These are phyloP conservation scores for Cyanoderma ruficeps DNA, from an alignment of 2,113 vertebrate genomes.

Conservation along the genomic window DNA sequence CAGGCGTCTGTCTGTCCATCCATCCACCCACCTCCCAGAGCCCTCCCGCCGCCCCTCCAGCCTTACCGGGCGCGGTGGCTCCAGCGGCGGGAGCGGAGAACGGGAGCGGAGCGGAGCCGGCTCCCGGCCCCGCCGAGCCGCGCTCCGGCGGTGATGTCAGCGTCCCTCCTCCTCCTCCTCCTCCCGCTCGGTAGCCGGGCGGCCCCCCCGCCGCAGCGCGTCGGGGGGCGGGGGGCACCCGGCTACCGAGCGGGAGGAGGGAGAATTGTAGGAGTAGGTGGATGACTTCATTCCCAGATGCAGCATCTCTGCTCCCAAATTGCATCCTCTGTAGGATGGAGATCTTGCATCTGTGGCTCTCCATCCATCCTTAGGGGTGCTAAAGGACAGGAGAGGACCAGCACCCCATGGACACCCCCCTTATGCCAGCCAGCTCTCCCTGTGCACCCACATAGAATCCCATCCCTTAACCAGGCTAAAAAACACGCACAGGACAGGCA, in stretches of 20 bases:
- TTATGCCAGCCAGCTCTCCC: neutral
- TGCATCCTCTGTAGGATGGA: neutral
- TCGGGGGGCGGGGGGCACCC: neutral
- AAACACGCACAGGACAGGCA: neutral
- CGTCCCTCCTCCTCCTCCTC: conserved; percentile 8
- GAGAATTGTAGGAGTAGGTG: conserved; percentile 1
- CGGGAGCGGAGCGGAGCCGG: conserved; percentile 17
- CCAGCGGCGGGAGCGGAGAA: neutral
- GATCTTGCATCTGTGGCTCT: neutral
- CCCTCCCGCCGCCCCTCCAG: neutral
- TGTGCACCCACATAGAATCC: neutral
- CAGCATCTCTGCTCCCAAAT: conserved; percentile 20
- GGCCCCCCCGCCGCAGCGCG: neutral
- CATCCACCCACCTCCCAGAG: neutral
- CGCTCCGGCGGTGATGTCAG: conserved; percentile 44
- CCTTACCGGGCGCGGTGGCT: conserved; percentile 31
- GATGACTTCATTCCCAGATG: conserved; percentile 59
- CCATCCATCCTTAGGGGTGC: neutral
- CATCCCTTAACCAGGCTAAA: neutral
- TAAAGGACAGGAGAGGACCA: neutral
- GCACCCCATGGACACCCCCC: neutral
- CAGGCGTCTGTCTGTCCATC: neutral
- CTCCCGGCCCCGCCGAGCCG: conserved; percentile 2
- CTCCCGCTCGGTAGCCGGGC: neutral
- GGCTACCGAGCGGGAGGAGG: neutral